phyloP scores from a whole-genome alignment of 2,797 vertebrate species.

The Sebastes diploproa region DNA sequence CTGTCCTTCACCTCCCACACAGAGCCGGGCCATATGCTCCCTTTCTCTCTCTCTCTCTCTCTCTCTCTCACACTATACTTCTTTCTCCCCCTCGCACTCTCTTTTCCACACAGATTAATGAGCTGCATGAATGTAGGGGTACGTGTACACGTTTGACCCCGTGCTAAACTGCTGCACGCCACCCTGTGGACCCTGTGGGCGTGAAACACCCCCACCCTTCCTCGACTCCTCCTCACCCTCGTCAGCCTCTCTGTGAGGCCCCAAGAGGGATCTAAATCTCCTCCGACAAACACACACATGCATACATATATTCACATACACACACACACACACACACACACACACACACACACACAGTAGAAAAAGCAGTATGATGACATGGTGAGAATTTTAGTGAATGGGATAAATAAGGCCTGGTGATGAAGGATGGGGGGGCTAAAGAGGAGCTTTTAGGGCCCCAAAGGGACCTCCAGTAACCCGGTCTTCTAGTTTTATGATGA shows the following conservation, averaged over 20 bases:
- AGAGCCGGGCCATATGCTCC: slow-evolving; percentile 80
- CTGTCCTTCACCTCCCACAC: slow-evolving; percentile 76
- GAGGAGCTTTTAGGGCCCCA: slow-evolving; percentile 44
- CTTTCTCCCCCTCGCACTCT: slow-evolving; percentile 7
- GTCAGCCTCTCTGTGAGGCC: slow-evolving; percentile 14
- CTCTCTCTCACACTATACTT: neutral
- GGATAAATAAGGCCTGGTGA: slow-evolving; percentile 25
- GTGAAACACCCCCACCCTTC: slow-evolving; percentile 22
- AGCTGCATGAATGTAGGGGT: slow-evolving; percentile 65
- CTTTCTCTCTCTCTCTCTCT: slow-evolving; percentile 25
- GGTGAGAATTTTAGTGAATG: slow-evolving; percentile 51
- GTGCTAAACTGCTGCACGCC: slow-evolving; percentile 68
- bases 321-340: neutral
- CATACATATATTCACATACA: neutral
- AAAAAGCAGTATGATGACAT: slow-evolving; percentile 16
- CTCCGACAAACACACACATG: neutral
- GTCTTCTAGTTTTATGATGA: slow-evolving; percentile 20
- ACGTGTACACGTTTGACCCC: slow-evolving; percentile 71
- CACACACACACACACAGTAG: neutral
- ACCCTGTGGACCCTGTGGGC: slow-evolving; percentile 58
- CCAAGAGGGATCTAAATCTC: slow-evolving; percentile 37
- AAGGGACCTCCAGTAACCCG: slow-evolving; percentile 19
- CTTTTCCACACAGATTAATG: slow-evolving; percentile 55
- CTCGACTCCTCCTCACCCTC: slow-evolving; percentile 10
- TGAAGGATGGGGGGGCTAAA: slow-evolving; percentile 27